Conservation (phyloP, 1,140 invertebrate species). For the Melanaphis sacchari region DNA sequence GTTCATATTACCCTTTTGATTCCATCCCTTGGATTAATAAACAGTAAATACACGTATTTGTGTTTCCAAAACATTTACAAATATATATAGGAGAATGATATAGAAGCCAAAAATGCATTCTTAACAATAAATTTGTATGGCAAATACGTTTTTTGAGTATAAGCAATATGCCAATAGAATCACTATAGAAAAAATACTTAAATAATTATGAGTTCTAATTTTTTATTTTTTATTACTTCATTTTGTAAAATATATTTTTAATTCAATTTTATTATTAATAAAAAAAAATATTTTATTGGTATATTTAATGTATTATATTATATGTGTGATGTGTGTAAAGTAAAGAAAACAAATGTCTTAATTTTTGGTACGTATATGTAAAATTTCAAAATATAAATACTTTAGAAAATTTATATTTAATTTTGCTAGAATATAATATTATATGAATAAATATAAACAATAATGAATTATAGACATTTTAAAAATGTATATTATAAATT, state of each 20-base stretch:
- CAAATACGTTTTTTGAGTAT: background rate
- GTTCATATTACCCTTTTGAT: slow-evolving; percentile 9
- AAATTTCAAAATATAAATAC: background rate
- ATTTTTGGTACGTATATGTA: background rate
- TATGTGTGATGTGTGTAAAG: background rate
- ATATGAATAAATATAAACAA: background rate
- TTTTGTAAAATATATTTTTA: background rate
- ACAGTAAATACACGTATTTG: background rate
- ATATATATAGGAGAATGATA: background rate
- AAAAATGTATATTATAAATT: background rate
- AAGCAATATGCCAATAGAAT: too few relatives aligned
- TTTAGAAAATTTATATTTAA: background rate
- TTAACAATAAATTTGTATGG: background rate
- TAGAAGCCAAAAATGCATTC: background rate
- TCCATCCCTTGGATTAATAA: slow-evolving; percentile 13
- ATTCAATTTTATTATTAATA: background rate
- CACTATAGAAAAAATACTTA: background rate
- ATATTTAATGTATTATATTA: background rate
- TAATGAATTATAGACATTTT: background rate
- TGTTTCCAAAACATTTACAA: background rate
- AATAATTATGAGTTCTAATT: background rate
- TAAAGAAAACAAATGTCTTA: background rate
- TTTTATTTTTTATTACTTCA: background rate
- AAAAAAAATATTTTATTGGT: background rate
- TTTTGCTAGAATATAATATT: too few relatives aligned